Base-by-base conservation (phyloP, 2,888 invertebrate species). In the Eugnorisma glareosa region DNA sequence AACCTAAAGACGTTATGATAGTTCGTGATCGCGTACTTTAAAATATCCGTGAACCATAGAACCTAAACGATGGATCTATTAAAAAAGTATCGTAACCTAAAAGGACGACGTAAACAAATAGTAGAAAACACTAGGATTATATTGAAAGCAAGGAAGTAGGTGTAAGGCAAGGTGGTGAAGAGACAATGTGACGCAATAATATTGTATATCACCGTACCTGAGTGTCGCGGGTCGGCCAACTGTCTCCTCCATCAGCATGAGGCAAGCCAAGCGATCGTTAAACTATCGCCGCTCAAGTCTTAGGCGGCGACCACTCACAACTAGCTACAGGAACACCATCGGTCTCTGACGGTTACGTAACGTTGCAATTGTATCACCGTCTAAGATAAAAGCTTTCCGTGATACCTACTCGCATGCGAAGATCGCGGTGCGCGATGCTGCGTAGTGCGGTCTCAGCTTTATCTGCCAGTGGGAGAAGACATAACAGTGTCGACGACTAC, bases 391-490 rank as follows among this genome's bases (percentile, higher is more conserved):
- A 91, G 89, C 86, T 77, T 83, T 84, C 88, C 82, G 91, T 92
- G 91, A 92, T 94, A 94, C 94, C 95, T 96, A 96, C 93, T 93
- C 92, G 94, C 96, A 96, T 96, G 96, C 96, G 95, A 92, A 94
- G 94, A 91, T 91, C 94, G 94, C 93, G 92, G 96, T 95, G 96
- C 94, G 93, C 95, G 95, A 94, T 95, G 95, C 93, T 92, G 94
- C 94, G 93, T 88, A 88, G 95, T 95, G 96, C 92, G 92, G 92
- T 93, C 89, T 93, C 94, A 93, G 94, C 92, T 92, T 91, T 92
- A 93, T 87, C 92, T 89, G 91, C 91, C 92, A 86, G 87, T 87
- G 91, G 91, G 93, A 94, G 94, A 94, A 95, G 94, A 95, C 94
- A 89, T 92, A 93, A 78, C 87, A 84, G 73, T 81, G 63, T 73